phyloP scores from a whole-genome alignment of 2,113 vertebrate genomes.

The Scomber scombrus region DNA sequence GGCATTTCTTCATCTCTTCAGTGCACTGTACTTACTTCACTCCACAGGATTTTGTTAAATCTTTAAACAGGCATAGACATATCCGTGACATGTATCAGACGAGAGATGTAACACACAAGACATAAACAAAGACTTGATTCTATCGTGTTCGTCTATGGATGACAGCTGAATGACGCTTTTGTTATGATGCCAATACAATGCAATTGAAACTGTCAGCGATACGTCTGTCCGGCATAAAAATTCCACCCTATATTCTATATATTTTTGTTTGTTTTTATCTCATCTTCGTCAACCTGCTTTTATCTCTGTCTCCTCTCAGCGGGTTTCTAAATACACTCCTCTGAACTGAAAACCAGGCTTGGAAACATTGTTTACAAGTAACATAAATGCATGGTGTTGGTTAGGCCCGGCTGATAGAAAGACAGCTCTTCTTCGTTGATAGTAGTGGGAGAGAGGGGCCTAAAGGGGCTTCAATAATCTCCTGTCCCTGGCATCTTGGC shows the following conservation, averaged over 20 bases:
- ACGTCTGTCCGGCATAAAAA: constrained; percentile 24
- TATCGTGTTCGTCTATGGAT: constrained; percentile 21
- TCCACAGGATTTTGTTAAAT: constrained; percentile 40
- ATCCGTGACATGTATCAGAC: constrained; percentile 39
- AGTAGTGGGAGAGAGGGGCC: constrained; percentile 64
- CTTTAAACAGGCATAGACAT: constrained; percentile 47
- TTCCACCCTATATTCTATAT: constrained; percentile 24
- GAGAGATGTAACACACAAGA: constrained; percentile 15
- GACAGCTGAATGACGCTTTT: constrained; percentile 61
- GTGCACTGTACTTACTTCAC: constrained; percentile 30
- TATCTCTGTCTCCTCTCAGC: constrained; percentile 52
- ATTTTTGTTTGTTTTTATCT: constrained; percentile 48
- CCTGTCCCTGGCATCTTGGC: constrained; percentile 75
- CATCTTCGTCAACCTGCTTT: constrained; percentile 52
- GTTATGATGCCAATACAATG: constrained; percentile 38
- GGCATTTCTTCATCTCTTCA: constrained; percentile 41
- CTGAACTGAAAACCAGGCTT: constrained; percentile 44
- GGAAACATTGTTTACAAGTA: constrained; percentile 71
- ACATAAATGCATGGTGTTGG: constrained; percentile 71
- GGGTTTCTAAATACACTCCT: constrained; percentile 54
- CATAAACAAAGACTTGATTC: constrained; percentile 43
- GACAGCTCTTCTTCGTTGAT: constrained; percentile 75
- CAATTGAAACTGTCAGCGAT: constrained; percentile 43
- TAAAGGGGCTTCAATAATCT: constrained; percentile 75
- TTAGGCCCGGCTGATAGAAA: constrained; percentile 63